Conservation (phyloP, 2,113 vertebrate species). For the Ptyas mucosa region DNA sequence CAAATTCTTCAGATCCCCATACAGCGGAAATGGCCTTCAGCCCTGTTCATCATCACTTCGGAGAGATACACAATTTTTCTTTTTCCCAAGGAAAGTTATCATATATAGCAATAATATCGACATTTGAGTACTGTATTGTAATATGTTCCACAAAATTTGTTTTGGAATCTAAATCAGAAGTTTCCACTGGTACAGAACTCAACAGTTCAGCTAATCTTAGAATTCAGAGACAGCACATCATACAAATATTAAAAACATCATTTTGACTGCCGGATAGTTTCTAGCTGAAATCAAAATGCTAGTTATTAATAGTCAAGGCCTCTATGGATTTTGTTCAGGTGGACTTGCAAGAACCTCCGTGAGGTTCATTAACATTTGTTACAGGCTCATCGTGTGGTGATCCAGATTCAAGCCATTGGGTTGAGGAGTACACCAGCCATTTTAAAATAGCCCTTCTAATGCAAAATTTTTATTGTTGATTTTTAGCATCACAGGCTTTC, state of each 20-base stretch:
- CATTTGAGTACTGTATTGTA: not conserved
- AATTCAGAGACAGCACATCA: not conserved
- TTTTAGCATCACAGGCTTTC: not conserved
- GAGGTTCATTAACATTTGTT: not conserved
- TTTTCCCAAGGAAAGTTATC: not conserved
- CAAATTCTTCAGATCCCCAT: not conserved
- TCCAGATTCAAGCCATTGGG: not conserved
- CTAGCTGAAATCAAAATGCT: not conserved
- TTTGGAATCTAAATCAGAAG: not conserved
- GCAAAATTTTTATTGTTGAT: not conserved
- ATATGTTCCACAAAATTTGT: not conserved
- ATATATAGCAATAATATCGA: not conserved
- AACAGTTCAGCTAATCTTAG: not conserved
- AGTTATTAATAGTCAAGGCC: not conserved
- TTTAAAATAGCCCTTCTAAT: not conserved
- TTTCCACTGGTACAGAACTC: not conserved
- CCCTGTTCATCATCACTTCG: not conserved
- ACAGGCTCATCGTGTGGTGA: not conserved
- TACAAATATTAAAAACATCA: not conserved
- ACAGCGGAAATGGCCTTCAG: not conserved
- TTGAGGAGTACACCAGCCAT: not conserved
- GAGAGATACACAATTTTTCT: not conserved
- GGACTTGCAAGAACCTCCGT: not conserved
- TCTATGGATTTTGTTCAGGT: not conserved
- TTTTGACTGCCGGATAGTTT: not conserved